Evolutionary conservation across 2,888 invertebrate genomes (phyloP).

Genomic region (Isoperla grammatica): DNA sequence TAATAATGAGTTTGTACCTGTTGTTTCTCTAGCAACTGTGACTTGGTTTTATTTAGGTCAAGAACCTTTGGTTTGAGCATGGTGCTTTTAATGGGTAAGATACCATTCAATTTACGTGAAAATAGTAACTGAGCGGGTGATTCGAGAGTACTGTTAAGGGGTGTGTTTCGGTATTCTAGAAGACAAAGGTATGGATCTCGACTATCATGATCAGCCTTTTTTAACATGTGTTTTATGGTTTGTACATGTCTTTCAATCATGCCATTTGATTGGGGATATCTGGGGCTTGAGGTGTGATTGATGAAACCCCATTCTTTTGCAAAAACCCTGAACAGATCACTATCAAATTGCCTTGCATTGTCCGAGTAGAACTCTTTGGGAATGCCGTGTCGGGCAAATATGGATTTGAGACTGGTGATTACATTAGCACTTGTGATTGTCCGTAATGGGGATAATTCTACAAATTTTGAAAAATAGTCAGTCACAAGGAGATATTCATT

Average conservation of each 20-base stretch:
- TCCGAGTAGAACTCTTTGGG: slow-evolving; percentile 31
- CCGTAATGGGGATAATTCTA: slow-evolving; percentile 31
- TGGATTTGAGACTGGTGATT: slow-evolving; percentile 30
- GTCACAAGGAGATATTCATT: slow-evolving; percentile 33
- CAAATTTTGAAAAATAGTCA: slow-evolving; percentile 34
- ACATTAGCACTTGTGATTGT: slow-evolving; percentile 29
- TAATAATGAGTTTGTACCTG: too few species aligned
- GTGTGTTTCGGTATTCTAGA: slow-evolving; percentile 19
- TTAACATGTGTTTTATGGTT: slow-evolving; percentile 33
- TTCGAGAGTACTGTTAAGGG: not conserved
- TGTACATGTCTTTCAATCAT: slow-evolving; percentile 31
- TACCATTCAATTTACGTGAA: too few species aligned
- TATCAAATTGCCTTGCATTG: slow-evolving; percentile 33
- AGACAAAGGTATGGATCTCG: slow-evolving; percentile 17
- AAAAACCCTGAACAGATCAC: slow-evolving; percentile 20
- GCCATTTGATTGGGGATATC: slow-evolving; percentile 31
- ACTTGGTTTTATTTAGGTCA: too few species aligned
- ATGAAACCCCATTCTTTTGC: too few species aligned
- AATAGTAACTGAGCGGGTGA: slow-evolving; percentile 27
- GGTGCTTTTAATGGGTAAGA: too few species aligned
- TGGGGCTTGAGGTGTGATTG: slow-evolving; percentile 17
- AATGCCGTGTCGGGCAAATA: slow-evolving; percentile 32
- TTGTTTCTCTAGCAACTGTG: too few species aligned
- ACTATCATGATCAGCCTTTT: slow-evolving; percentile 24
- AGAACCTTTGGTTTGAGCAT: too few species aligned